Evolutionary conservation across 2,113 vertebrate species (phyloP), one percentile per base, ranked within the genome.

Genomic region (Sisor rabdophorus): DNA sequence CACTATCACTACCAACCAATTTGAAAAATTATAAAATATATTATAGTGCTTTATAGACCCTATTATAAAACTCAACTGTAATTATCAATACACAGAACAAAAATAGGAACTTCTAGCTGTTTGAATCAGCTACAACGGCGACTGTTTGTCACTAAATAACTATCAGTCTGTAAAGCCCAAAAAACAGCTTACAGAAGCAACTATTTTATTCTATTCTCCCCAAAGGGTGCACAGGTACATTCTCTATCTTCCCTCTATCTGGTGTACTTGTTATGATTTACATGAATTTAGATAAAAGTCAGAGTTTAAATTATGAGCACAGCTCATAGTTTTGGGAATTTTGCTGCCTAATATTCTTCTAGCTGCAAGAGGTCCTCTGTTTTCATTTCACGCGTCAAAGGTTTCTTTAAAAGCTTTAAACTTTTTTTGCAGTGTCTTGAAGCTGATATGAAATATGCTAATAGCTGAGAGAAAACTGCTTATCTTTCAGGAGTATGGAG

Each of bases 401-500:
- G 22, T 67, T 59, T 61, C 36, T 17, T 40, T 30, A 60, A 16
- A 80, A 68, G 22, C 22, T 28, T 48, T 12, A 2, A 44, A 30
- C 53, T 47, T 28, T 47, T 28, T 68, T 36, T 17, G 48, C 40
- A 24, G 56, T 50, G 58, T 67, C 47, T 28, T 54, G 32, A 15
- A 60, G 60, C 24, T 20, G 36, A 71, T 4, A 20, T 55, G 52
- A 36, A 64, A 63, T 16, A 65, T 81, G 40, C 40, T 52, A 68
- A 80, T 80, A 69, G 47, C 56, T 47, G 26, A 60, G 40, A 76
- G 20, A 54, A 32, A 79, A 47, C 15, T 73, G 36, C 88, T n/a
- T 87, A 44, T 87, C 64, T 73, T 84, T 78, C 84, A 99, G 97
- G 85, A 95, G 94, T 84, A 94, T 99, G 73, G 95, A 97, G 72